Base-by-base conservation (phyloP, 2,888 invertebrate species). In the Melipona bicolor region DNA sequence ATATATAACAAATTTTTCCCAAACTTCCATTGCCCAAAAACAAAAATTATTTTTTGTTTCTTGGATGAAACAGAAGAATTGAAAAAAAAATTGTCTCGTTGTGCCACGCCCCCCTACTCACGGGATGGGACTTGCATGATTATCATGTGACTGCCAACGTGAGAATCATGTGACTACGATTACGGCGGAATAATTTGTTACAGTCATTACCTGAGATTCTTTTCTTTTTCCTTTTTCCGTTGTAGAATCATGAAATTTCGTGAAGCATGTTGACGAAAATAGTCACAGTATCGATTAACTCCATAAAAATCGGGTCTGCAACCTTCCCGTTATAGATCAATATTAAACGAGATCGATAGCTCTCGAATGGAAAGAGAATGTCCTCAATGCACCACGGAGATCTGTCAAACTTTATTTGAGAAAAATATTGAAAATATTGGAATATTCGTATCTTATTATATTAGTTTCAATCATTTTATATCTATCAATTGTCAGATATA, bases 71-170 rank as follows among this genome's bases (percentile, higher is more conserved):
- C 19, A 59, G 62, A 36, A 83, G 78, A 86, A 75, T 59, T 49
- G 13, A 54, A 72, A 64, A 80, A 73, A 73, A 81, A 68, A 78
- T 79, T 74, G 67, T 78, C 56, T 77, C 59, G 17, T 74, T 79
- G 91, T 90, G 92, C 94, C 94, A 93, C 94, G 93, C 94, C 92
- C 94, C 43, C 90, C 89, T 84, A 89, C 88, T 90, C 90, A 89
- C 89, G 89, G 76, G 90, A 90, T 91, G 92, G 91, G 92, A 93
- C 93, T 94, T 93, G 92, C 91, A 91, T 90, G 93, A 93, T 90
- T 91, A 92, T 94, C 94, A 94, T 94, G 94, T 94, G 94, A 94
- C 93, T 90, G 91, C 92, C 93, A 94, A 93, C 93, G 93, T 94
- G 94, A 94, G 92, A 92, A 92, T 94, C 94, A 94, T 93, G 94